Base-by-base conservation (phyloP, 2,888 invertebrate genomes). In the Odiellus spinosus region DNA sequence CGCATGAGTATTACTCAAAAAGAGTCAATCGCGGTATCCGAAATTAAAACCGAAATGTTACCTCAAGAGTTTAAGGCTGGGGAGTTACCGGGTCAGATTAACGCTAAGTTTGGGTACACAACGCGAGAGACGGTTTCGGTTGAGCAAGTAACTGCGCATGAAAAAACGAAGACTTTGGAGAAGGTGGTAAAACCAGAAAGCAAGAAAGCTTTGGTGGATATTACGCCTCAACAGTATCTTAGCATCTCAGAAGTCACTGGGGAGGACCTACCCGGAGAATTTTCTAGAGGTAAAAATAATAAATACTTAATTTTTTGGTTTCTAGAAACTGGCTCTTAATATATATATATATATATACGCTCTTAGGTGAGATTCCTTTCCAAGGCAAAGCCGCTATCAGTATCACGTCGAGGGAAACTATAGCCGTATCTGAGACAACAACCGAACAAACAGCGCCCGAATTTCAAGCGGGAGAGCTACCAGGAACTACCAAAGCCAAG, bases 1-100 rank as follows among this genome's bases (percentile, higher is more conserved):
- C 67, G 70, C 38, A 67, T 74, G 52, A 70, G 76, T 53, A 59
- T 71, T 12, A 59, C 67, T 36, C 53, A 72, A 40, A 26, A 51
- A 40, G 54, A 58, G 41, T 52, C 54, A 1, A 17, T 58, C 14
- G 47, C 45, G 11, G 48, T 56, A n/a, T 52, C 51, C n/a, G 53
- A 56, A 47, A 45, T 55, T 11, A 50, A 40, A 17, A 39, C 52
- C 8, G 49, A 52, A 39, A 53, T 49, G 33, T 42, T 21, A 6
- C 19, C 49, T 1, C 40, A 35, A 45, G 48, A 53, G 36, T 35
- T 52, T 12, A 34, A 46, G 8, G n/a, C 44, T 11, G 42, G 48
- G 32, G 49, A 50, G 32, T 44, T 47, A 19, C 26, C 48, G 26
- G 51, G 46, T 44, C 39, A 49, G 14, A 41, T 49, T 6, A 43